phyloP scores from a whole-genome alignment of 2,888 invertebrate genomes.

The Mamestra brassicae region DNA sequence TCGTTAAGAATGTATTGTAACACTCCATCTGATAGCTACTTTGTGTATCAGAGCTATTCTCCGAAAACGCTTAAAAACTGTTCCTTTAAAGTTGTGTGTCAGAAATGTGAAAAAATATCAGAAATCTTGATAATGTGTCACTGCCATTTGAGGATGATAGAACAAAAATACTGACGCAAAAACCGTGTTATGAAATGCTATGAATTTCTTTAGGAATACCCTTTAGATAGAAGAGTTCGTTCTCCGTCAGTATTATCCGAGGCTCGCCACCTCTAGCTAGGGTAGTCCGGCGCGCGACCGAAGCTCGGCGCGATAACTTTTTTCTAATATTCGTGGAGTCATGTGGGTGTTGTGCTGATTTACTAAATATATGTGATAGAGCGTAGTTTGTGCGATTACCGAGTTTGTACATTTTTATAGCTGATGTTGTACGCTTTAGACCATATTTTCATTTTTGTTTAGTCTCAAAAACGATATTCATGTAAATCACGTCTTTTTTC shows the following conservation, averaged over 20 bases:
- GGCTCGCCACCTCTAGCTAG: slow-evolving; percentile 61
- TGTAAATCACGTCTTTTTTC: slow-evolving; percentile 29
- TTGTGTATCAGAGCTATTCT: background rate
- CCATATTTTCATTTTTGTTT: slow-evolving; percentile 42
- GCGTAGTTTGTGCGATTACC: slow-evolving; percentile 52
- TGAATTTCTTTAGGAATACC: slow-evolving; percentile 33
- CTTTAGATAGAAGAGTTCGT: slow-evolving; percentile 34
- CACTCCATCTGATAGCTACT: slow-evolving; percentile 27
- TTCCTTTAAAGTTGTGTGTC: slow-evolving; percentile 15
- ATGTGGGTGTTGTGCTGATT: slow-evolving; percentile 58
- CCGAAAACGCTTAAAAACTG: slow-evolving; percentile 8
- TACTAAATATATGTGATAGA: slow-evolving; percentile 63
- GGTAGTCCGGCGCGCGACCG: slow-evolving; percentile 39
- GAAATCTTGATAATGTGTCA: slow-evolving; percentile 18
- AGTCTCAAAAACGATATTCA: slow-evolving; percentile 24
- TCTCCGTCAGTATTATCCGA: slow-evolving; percentile 58
- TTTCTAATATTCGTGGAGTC: slow-evolving; percentile 53
- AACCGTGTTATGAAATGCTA: slow-evolving; percentile 21
- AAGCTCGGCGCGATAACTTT: slow-evolving; percentile 32
- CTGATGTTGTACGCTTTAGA: slow-evolving; percentile 58
- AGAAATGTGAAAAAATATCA: background rate
- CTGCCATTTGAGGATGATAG: slow-evolving; percentile 11
- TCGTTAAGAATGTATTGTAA: background rate
- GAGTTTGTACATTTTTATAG: slow-evolving; percentile 59
- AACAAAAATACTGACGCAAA: slow-evolving; percentile 18